Evolutionary conservation across 2,888 invertebrate species (phyloP), one percentile per base, ranked within the genome.

Genomic region (Orthosia incerta): DNA sequence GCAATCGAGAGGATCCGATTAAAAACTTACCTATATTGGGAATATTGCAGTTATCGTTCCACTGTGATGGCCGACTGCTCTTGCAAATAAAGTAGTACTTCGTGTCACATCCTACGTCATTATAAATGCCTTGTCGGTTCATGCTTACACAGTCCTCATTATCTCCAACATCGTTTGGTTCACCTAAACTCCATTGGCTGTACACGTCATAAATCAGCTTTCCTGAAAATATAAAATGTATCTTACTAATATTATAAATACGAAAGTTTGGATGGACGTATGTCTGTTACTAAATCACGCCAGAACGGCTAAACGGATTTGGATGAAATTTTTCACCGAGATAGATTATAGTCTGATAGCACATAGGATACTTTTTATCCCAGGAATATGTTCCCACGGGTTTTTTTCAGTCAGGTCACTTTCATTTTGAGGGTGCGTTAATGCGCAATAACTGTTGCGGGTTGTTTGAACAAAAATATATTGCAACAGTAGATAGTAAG

Each of bases 61-160:
- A 59, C 39, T 31, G 26, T 31, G 31, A 13, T n/a, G 31, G n/a
- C 39, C 9, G 31, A n/a, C n/a, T 18, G 11, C 31, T 39, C 39
- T 39, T 59, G 31, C 59, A 59, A 59, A 59, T 59, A 31, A 39
- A 59, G 5, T 7, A 4, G n/a, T 39, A 13, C 39, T 59, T 18
- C 7, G 39, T 4, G 39, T 39, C 73, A 64, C 95, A 95, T 0
- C 75, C 68, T 16, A 88, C 89, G 45, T 94, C 94, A 48, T 93
- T 91, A 18, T 93, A 76, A 3, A 76, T 81, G 0, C 90, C 90
- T 94, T 88, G 69, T 95, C 93, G 31, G n/a, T 31, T n/a, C 31
- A 59, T 3, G 16, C 5, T 2, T n/a, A 59, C 26, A 59, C 59
- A 57, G 57, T 57, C 12, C 3, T 31, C 20, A 26, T 16, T 26